Conservation (phyloP, 2,797 vertebrate species). For the Syngnathus rostellatus region DNA sequence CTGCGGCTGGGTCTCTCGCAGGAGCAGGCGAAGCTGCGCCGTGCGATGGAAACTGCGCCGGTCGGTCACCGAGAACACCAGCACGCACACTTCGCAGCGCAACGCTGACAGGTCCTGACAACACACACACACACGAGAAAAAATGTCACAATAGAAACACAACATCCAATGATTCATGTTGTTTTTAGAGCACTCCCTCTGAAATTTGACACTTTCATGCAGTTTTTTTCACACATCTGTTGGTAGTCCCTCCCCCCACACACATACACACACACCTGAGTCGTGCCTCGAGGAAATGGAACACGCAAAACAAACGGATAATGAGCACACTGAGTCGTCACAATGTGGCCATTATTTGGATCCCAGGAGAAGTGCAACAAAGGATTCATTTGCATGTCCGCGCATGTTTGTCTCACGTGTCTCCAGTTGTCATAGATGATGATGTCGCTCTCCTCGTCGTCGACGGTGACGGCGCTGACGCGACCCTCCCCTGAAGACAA, state of each 20-base stretch:
- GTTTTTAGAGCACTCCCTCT: not conserved
- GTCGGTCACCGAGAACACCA: slow-evolving; percentile 82
- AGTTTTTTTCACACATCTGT: slow-evolving; percentile 38
- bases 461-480: slow-evolving; percentile 73
- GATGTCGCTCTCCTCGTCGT: slow-evolving; percentile 80
- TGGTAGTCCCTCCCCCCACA: slow-evolving; percentile 9
- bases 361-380: not conserved
- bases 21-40: slow-evolving; percentile 75
- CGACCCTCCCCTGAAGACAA: slow-evolving; percentile 76
- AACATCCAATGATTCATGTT: not conserved
- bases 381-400: not conserved
- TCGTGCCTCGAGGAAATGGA: slow-evolving; percentile 37
- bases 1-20: slow-evolving; percentile 73
- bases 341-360: slow-evolving; percentile 17
- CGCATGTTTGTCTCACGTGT: slow-evolving; percentile 69
- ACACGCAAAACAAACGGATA: slow-evolving; percentile 46
- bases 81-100: slow-evolving; percentile 76
- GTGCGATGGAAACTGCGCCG: slow-evolving; percentile 77
- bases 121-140: not conserved
- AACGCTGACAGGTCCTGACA: slow-evolving; percentile 73
- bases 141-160: not conserved
- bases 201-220: not conserved
- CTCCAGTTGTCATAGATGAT: slow-evolving; percentile 88
- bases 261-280: slow-evolving; percentile 26
- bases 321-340: slow-evolving; percentile 27